Evolutionary conservation across 1,140 invertebrate species (phyloP).

Genomic region (Oryctes rhinoceros): DNA sequence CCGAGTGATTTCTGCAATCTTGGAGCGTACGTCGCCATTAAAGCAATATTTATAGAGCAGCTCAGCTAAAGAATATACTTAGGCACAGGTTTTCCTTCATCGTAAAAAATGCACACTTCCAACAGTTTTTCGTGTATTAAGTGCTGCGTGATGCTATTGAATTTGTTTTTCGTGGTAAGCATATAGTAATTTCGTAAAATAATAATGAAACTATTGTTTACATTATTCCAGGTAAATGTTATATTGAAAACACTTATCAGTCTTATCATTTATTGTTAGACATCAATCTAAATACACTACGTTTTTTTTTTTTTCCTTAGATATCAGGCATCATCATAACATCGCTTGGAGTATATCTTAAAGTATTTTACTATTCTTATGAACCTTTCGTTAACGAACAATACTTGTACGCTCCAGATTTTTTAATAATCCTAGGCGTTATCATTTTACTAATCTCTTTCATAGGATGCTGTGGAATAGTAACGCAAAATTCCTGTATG

Average conservation of each 20-base stretch:
- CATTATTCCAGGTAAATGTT: too few species aligned
- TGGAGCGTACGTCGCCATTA: not conserved
- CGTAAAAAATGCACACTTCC: not conserved
- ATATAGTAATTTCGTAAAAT: not conserved
- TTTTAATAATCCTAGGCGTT: slow-evolving; percentile 1
- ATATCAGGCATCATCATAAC: slow-evolving; percentile 26
- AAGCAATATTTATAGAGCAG: not conserved
- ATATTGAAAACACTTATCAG: too few species aligned
- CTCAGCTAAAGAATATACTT: too few species aligned
- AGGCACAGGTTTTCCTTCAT: not conserved
- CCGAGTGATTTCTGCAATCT: not conserved
- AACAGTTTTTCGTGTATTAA: slow-evolving; percentile 2
- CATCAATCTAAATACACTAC: too few species aligned
- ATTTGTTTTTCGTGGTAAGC: slow-evolving; percentile 6
- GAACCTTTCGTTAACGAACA: slow-evolving; percentile 2
- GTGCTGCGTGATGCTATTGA: not conserved
- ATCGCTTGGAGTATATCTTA: slow-evolving; percentile 11
- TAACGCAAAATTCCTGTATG: slow-evolving; percentile 26
- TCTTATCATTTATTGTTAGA: too few species aligned
- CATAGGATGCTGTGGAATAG: slow-evolving; percentile 5
- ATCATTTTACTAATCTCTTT: slow-evolving; percentile 28
- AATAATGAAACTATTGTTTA: not conserved
- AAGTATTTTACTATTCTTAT: slow-evolving; percentile 29
- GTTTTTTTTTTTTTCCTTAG: not conserved
- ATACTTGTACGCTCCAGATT: slow-evolving; percentile 35